Evolutionary conservation across 1,140 invertebrate species (phyloP).

Genomic region (Akabosia matsudoensis): DNA sequence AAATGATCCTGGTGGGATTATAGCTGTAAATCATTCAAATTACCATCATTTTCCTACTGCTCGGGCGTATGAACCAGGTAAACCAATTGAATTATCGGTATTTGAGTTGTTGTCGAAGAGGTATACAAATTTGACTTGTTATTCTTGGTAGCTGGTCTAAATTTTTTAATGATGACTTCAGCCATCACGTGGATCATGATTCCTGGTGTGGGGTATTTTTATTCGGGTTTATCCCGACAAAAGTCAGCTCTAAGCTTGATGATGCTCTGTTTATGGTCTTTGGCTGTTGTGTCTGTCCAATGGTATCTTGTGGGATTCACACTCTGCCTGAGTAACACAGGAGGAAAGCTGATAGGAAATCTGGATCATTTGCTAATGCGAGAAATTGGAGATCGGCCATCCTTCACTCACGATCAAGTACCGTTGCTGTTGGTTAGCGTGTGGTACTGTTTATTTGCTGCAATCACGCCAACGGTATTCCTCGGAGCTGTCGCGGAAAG

Average conservation of each 20-base stretch:
- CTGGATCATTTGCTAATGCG: constrained; percentile 34
- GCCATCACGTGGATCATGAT: constrained; percentile 43
- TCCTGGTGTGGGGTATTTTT: constrained; percentile 39
- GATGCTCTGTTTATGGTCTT: constrained; percentile 40
- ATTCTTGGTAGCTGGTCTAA: background rate
- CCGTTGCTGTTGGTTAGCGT: constrained; percentile 38
- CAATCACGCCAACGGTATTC: constrained; percentile 43
- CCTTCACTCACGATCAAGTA: constrained; percentile 30
- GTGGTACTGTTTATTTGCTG: constrained; percentile 44
- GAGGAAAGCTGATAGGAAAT: constrained; percentile 40
- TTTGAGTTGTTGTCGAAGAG: background rate
- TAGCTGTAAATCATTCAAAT: background rate
- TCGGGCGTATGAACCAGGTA: constrained; percentile 5
- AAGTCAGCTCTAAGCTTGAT: constrained; percentile 38
- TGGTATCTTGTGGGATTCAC: constrained; percentile 44
- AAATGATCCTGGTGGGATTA: background rate
- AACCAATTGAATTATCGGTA: background rate
- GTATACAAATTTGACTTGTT: background rate
- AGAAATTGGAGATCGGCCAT: constrained; percentile 33
- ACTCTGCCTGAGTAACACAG: constrained; percentile 40
- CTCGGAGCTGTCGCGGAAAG: constrained; percentile 40
- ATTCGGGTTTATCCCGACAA: constrained; percentile 38
- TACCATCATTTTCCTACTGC: constrained; percentile 7
- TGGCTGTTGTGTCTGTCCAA: constrained; percentile 41
- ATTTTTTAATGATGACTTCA: constrained; percentile 38